Base-by-base conservation (phyloP, 2,113 vertebrate species). In the Porphyrio hochstetteri region DNA sequence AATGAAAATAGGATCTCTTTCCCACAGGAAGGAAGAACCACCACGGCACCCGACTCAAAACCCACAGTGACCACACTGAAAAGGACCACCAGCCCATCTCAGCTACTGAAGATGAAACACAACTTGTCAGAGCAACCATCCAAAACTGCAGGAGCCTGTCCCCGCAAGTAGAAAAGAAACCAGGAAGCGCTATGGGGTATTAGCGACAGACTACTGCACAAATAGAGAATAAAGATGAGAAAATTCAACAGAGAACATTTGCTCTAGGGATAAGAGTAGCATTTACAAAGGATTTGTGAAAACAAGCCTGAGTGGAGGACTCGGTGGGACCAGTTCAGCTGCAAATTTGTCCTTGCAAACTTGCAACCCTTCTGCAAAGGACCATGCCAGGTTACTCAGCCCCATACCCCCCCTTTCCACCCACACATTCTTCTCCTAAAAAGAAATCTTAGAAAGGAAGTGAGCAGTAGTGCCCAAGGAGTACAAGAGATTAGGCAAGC, bases 181-280 rank as follows among this genome's bases (percentile, higher is more conserved):
- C 52, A 92, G 46, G 46, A 92, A 93, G 81, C 52, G 36, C 23
- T 59, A 24, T 7, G 35, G 60, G 31, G 16, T 50, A 35, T 50
- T 60, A 84, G 61, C 64, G 56, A 68, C 52, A 81, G 52, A 78
- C 35, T 68, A 50, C 56, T 28, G 57, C 36, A 56, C 88, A 92
- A 88, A 82, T 12, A 77, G 24, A 89, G 82, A 92, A 81, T 75
- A 42, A 64, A 91, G 72, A 93, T 68, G 80, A 94, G 80, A 95
- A 91, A 92, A 93, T 63, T 63, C 83, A 91, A 90, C 65, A 78
- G 29, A 60, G 27, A 93, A 48, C 61, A 87, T 87, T 80, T 92
- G 57, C 86, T 91, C 64, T 78, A 89, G 77, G 61, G 91, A 71
- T 64, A 86, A 96, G 40, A 72, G 57, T 68, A 53, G 44, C 48